Conservation (phyloP, 2,797 vertebrate genomes). For the Gallinago solitaria region DNA sequence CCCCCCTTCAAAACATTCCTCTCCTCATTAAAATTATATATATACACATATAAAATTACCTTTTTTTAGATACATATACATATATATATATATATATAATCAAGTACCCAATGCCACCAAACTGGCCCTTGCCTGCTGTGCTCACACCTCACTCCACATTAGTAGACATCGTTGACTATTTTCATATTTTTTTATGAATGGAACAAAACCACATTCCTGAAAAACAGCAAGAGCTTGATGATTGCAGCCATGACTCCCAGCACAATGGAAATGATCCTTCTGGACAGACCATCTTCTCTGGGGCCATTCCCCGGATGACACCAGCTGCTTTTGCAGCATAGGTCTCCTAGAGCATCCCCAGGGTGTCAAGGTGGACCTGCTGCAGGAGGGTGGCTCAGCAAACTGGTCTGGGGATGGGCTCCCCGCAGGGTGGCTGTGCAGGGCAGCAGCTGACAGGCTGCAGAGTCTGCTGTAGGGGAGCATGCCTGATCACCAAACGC, state of each 20-base stretch:
- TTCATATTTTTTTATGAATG: not conserved
- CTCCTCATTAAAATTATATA: not conserved
- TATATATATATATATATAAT: not conserved
- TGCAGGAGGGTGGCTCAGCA: not conserved
- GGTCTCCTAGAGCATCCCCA: rapidly evolving
- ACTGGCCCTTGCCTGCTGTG: not conserved
- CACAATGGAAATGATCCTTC: not conserved
- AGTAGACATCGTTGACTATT: not conserved
- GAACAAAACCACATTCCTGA: not conserved
- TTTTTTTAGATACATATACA: no score
- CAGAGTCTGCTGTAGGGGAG: not conserved
- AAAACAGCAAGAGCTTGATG: not conserved
- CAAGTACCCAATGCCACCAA: not conserved
- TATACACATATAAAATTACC: not conserved
- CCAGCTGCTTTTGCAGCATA: rapidly evolving
- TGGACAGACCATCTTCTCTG: not conserved
- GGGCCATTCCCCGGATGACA: not conserved
- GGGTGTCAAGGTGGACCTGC: not conserved
- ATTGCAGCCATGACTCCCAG: not conserved
- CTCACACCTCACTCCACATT: not conserved
- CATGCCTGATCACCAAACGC: not conserved
- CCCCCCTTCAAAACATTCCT: not conserved
- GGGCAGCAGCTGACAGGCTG: rapidly evolving
- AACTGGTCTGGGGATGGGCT: rapidly evolving
- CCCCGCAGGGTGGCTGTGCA: not conserved